These are phyloP conservation scores for Myoxocephalus aenaeus DNA, from an alignment of 2,797 vertebrate genomes.

Conservation along the genomic window DNA sequence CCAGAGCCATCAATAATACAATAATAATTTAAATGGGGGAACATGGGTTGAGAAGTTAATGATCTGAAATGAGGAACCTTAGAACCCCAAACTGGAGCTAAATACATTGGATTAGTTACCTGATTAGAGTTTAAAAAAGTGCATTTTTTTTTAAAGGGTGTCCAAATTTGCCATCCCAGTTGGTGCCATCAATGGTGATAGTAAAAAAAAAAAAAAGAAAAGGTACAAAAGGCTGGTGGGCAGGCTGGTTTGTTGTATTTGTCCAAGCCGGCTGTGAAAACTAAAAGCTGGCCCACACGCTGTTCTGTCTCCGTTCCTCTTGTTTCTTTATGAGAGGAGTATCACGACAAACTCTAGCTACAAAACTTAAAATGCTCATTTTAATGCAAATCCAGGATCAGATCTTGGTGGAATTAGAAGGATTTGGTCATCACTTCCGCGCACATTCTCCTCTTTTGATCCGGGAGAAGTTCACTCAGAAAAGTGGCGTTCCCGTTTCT, in stretches of 20 bases:
- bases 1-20: conserved; percentile 45
- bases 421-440: not conserved
- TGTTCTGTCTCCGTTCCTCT: conserved; percentile 1
- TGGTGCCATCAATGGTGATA: conserved; percentile 28
- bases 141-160: conserved; percentile 38
- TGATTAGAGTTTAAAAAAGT: conserved; percentile 61
- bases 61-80: conserved; percentile 49
- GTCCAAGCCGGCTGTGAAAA: conserved; percentile 42
- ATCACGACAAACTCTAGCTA: conserved; percentile 9
- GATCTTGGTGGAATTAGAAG: not conserved
- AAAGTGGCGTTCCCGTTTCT: not conserved
- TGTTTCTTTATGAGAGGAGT: conserved; percentile 11
- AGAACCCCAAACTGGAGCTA: conserved; percentile 43
- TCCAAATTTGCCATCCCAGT: conserved; percentile 41
- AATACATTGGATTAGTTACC: conserved; percentile 45
- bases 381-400: not conserved
- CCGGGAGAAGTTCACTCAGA: not conserved
- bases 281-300: conserved; percentile 22
- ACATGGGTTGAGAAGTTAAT: conserved; percentile 51
- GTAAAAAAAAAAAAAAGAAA: too few relatives aligned
- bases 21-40: conserved; percentile 21
- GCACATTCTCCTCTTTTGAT: not conserved
- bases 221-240: conserved; percentile 46
- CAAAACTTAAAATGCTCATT: not conserved
- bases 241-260: conserved; percentile 36